These are phyloP conservation scores for Lepidocolaptes lacrymiger DNA, from an alignment of 2,797 vertebrate species.

Conservation along the genomic window DNA sequence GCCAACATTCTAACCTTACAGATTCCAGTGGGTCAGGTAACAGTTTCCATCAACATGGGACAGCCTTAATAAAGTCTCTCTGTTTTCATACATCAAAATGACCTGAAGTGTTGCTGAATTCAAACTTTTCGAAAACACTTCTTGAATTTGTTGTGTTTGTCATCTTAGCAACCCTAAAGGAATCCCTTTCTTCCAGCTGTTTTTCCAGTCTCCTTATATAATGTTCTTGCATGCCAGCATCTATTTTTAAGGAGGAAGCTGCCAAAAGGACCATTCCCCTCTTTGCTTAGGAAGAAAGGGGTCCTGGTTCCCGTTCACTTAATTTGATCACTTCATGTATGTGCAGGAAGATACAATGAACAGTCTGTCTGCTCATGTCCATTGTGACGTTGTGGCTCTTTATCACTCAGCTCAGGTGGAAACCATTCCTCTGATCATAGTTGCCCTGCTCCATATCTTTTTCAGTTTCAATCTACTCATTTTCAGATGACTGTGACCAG, in stretches of 20 bases:
- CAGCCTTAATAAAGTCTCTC: neutral
- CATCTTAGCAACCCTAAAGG: neutral
- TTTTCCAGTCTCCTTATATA: neutral
- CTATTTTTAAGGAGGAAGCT: neutral
- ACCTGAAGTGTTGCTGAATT: neutral
- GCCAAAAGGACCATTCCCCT: neutral
- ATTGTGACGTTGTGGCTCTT: neutral
- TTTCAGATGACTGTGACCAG: neutral
- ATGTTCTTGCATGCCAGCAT: neutral
- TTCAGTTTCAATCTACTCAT: neutral
- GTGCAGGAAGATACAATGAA: neutral
- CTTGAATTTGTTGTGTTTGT: neutral
- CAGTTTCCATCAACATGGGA: neutral
- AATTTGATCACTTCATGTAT: neutral
- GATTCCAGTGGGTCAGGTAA: neutral
- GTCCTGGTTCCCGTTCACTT: neutral
- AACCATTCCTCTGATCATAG: neutral
- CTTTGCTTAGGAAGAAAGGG: neutral
- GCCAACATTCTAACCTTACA: neutral
- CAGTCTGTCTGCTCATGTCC: accelerated
- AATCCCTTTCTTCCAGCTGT: neutral
- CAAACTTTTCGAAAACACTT: neutral
- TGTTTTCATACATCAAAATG: neutral
- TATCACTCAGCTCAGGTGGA: neutral
- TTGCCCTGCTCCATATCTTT: neutral